A percentile compares a stretch with the other conserved stretches of the same genome.
Evolutionary conservation across 2,113 vertebrate genomes (phyloP).

Genomic region (Morphnarchus princeps): DNA sequence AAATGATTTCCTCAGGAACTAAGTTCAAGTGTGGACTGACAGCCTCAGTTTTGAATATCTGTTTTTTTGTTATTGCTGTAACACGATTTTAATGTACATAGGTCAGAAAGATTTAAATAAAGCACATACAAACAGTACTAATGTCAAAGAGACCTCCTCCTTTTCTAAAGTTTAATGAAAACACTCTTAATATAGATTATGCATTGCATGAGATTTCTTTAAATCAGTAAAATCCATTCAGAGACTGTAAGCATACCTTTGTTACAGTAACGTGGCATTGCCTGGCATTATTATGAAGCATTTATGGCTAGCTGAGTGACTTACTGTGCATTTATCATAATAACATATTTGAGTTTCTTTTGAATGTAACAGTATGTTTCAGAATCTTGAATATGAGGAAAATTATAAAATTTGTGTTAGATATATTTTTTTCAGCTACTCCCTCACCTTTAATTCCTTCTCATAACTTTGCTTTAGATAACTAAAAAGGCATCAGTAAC

Average conservation of each 20-base stretch:
- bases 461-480: neutral
- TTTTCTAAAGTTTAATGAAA: neutral
- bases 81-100: neutral
- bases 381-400: neutral
- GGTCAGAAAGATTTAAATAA: neutral
- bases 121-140: neutral
- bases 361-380: neutral
- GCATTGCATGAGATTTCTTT: neutral
- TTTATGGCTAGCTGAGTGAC: neutral
- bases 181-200: neutral
- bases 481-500: neutral
- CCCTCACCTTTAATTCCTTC: neutral
- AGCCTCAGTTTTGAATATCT: neutral
- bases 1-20: neutral
- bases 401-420: neutral
- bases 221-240: neutral
- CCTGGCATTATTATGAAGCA: neutral
- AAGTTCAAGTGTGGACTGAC: neutral
- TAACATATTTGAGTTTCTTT: neutral
- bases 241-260: neutral
- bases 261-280: neutral
- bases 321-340: neutral
- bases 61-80: neutral
- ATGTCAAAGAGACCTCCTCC: neutral
- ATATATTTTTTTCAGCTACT: neutral